A percentile compares a stretch with the other conserved stretches of the same genome.
phyloP scores from a whole-genome alignment of 2,797 vertebrate species.

The Ptychadena robeensis region DNA sequence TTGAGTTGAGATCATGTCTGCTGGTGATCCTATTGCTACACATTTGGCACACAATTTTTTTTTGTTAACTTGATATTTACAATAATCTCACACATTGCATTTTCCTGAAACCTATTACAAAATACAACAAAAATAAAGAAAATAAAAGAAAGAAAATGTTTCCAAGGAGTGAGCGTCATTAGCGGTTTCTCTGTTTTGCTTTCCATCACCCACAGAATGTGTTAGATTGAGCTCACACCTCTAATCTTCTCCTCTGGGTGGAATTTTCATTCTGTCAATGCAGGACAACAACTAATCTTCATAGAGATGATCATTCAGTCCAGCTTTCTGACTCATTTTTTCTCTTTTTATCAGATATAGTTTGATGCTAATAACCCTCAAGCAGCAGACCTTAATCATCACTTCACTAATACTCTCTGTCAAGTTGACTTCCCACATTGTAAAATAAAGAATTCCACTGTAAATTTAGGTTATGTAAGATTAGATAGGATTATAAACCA shows the following conservation, averaged over 20 bases:
- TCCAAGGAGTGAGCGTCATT: neutral
- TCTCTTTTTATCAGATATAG: neutral
- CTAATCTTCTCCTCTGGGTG: neutral
- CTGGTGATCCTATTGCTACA: too few species aligned
- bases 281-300: neutral
- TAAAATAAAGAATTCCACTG: too few species aligned
- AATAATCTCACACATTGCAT: too few species aligned
- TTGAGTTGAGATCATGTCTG: too few species aligned
- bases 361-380: neutral
- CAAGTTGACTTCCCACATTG: too few species aligned
- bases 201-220: neutral
- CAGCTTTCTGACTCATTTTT: neutral
- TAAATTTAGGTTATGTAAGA: too few species aligned
- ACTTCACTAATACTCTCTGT: too few species aligned
- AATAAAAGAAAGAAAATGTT: too few species aligned
- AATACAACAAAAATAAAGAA: neutral
- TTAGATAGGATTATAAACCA: too few species aligned
- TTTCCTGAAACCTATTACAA: neutral
- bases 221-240: neutral
- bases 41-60: too few species aligned
- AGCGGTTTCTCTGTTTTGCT: neutral
- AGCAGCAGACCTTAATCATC: neutral
- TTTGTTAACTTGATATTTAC: too few species aligned
- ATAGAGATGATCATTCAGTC: neutral
- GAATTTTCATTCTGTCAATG: neutral